phyloP scores from a whole-genome alignment of 2,113 vertebrate species.

The Zosterops borbonicus region DNA sequence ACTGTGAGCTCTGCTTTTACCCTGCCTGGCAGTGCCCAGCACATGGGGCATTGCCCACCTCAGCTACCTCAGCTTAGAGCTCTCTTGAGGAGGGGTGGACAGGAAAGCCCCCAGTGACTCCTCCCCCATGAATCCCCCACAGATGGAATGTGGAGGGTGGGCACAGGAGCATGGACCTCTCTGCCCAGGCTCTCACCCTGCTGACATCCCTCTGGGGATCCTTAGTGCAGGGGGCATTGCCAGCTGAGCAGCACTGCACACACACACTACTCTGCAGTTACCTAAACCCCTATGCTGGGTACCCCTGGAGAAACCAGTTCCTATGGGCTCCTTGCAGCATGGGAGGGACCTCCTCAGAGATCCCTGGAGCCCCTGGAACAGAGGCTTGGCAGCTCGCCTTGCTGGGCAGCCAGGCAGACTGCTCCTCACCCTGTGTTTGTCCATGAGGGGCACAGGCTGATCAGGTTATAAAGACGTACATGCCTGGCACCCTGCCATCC shows the following conservation, averaged over 20 bases:
- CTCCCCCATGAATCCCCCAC: neutral
- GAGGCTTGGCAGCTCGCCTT: neutral
- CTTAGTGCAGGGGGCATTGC: neutral
- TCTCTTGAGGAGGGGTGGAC: neutral
- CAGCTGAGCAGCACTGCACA: neutral
- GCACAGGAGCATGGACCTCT: neutral
- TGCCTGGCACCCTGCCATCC: neutral
- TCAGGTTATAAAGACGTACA: neutral
- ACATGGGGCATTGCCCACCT: fast-evolving
- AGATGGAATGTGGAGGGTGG: fast-evolving
- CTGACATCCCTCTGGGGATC: neutral
- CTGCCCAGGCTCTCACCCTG: neutral
- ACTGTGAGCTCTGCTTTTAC: neutral
- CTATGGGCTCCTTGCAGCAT: neutral
- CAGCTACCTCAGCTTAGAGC: neutral
- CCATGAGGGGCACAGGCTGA: neutral
- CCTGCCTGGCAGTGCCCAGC: neutral
- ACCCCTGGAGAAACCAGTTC: neutral
- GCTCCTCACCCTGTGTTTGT: neutral
- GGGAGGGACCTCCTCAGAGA: neutral
- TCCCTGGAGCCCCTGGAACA: neutral
- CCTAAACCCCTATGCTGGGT: neutral
- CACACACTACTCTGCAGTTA: neutral
- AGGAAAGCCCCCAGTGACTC: neutral
- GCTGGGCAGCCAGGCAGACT: neutral